A percentile compares a stretch with the other conserved stretches of the same genome.
Conservation (phyloP, 2,888 invertebrate species). For the Trissolcus brochymenae region DNA sequence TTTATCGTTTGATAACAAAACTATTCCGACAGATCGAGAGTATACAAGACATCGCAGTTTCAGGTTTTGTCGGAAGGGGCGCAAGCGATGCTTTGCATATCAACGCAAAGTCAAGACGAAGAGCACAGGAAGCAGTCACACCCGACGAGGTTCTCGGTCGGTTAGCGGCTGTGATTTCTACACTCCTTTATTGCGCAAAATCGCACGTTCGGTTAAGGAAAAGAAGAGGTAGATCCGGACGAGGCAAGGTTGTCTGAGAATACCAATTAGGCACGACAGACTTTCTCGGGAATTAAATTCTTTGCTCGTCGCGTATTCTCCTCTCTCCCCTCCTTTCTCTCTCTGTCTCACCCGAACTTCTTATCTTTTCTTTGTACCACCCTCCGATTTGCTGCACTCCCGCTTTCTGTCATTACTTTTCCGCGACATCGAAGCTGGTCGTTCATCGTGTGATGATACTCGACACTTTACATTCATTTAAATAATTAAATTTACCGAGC, state of each 20-base stretch:
- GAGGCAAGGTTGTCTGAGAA: conserved; percentile 31
- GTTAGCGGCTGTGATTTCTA: conserved; percentile 40
- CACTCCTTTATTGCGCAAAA: conserved; percentile 47
- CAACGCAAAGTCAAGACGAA: conserved; percentile 21
- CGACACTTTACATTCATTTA: conserved; percentile 48
- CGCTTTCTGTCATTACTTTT: conserved; percentile 23
- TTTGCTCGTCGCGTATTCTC: conserved; percentile 26
- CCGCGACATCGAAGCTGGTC: conserved; percentile 28
- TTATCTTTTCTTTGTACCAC: conserved; percentile 16
- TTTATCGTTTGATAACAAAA: conserved; percentile 34
- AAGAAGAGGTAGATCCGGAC: conserved; percentile 36
- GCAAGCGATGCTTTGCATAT: conserved; percentile 35
- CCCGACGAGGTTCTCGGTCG: conserved; percentile 35
- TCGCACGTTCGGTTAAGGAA: conserved; percentile 34
- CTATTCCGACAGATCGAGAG: conserved; percentile 19
- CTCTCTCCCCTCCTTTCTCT: neutral
- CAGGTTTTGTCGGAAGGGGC: conserved; percentile 30
- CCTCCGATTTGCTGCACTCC: neutral
- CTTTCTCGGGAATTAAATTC: conserved; percentile 39
- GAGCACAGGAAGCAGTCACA: conserved; percentile 31
- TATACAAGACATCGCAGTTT: conserved; percentile 30
- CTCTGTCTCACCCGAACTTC: conserved; percentile 16
- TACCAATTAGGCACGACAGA: conserved; percentile 46
- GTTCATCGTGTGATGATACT: conserved; percentile 35
- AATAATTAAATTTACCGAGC: conserved; percentile 35